Base-by-base conservation (phyloP, 1,140 invertebrate species). In the Brachionus angularis region DNA sequence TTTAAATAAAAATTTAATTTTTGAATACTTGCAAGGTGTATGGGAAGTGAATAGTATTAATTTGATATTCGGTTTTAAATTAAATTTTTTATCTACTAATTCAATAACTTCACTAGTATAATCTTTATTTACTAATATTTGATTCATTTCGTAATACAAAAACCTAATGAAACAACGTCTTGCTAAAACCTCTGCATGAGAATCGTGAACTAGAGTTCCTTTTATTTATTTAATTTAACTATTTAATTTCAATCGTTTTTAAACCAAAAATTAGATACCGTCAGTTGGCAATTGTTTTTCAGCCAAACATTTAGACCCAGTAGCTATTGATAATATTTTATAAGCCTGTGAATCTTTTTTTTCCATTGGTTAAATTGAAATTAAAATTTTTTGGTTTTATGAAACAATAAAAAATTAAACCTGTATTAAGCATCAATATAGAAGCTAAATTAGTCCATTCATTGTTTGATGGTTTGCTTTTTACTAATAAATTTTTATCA, bases 291-390 rank as follows among this genome's bases (percentile, higher is more conserved):
- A 83, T 76, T 86, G 86, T 33, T 83, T 85, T 71, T 84, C 81
- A 16, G 91, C 90, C 72, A 96, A 85, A 82, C 92, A 95, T 83
- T 94, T 95, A 3, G 91, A 90, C 0, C 93, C 92, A 12, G 90
- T 92, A 10, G 88, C 90, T 67, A 95, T 79, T 8, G 91, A 84
- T 21, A 93, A 85, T 7, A 93, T 85, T 77, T 85, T 81, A 39
- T 86, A 77, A 33, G n/a, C n/a, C n/a, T n/a, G n/a, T n/a, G n/a
- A n/a, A n/a, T n/a, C n/a, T 75, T 75, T 14, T 34, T 72, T 25
- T 53, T 14, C 36, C n/a, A 5, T 58, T 64, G 70, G 67, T 33
- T 21, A 18, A 73, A 36, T 50, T 58, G 36, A 18, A 44, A 16
- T 49, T 23, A 47, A 16, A 72, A 47, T 16, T 14, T 34, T 21